phyloP scores from a whole-genome alignment of 2,888 invertebrate species.

The Thelaira solivaga region DNA sequence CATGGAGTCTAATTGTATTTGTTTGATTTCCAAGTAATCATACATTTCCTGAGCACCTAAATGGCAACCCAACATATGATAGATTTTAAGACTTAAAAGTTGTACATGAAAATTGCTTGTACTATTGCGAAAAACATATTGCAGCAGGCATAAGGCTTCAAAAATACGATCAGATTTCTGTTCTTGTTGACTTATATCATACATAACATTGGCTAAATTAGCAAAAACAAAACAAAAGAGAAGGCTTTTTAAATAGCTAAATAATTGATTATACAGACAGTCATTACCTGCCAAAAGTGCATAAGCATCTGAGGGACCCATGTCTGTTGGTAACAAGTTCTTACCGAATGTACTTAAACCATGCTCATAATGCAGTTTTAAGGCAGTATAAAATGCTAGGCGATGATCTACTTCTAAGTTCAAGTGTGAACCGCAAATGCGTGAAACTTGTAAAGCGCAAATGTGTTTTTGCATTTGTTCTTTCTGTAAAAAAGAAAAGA shows the following conservation, averaged over 20 bases:
- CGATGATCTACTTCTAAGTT: slow-evolving; percentile 79
- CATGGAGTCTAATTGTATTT: slow-evolving; percentile 94
- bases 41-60: slow-evolving; percentile 86
- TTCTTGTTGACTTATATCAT: slow-evolving; percentile 79
- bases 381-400: slow-evolving; percentile 80
- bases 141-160: slow-evolving; percentile 84
- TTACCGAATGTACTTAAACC: slow-evolving; percentile 79
- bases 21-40: slow-evolving; percentile 91
- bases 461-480: slow-evolving; percentile 90
- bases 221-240: not conserved
- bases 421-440: slow-evolving; percentile 84
- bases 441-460: slow-evolving; percentile 85
- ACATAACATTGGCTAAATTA: slow-evolving; percentile 75
- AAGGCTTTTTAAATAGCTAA: not conserved
- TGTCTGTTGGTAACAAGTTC: slow-evolving; percentile 82
- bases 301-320: slow-evolving; percentile 88
- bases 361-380: slow-evolving; percentile 83
- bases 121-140: slow-evolving; percentile 85
- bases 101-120: slow-evolving; percentile 94
- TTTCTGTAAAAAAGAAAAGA: slow-evolving; percentile 76
- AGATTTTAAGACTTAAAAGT: slow-evolving; percentile 87
- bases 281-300: slow-evolving; percentile 84
- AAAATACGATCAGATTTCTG: slow-evolving; percentile 80
- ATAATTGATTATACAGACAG: no score
- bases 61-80: slow-evolving; percentile 86